phyloP scores from a whole-genome alignment of 1,140 invertebrate species.

The Hyles vespertilio region DNA sequence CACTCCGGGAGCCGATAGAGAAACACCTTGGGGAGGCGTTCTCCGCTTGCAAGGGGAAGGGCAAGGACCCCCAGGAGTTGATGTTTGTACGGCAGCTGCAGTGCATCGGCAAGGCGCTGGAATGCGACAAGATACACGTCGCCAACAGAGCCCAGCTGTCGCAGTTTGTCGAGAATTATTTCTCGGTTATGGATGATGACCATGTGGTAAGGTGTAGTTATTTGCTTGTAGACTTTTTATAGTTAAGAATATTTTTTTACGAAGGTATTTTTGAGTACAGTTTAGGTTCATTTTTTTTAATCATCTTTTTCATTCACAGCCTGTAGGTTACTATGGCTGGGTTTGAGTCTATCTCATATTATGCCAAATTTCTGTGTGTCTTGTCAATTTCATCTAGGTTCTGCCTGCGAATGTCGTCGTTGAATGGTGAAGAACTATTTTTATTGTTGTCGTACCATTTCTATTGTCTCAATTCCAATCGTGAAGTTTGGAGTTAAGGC shows the following conservation, averaged over 20 bases:
- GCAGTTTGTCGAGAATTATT: constrained; percentile 69
- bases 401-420: background rate
- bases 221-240: background rate
- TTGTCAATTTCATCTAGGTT: background rate
- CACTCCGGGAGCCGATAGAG: constrained; percentile 41
- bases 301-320: too few relatives aligned
- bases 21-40: constrained; percentile 35
- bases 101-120: constrained; percentile 51
- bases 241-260: too few relatives aligned
- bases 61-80: constrained; percentile 22
- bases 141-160: constrained; percentile 74
- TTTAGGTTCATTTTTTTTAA: background rate
- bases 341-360: background rate
- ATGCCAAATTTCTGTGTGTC: background rate
- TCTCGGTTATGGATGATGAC: constrained; percentile 65
- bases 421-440: too few relatives aligned
- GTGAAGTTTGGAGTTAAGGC: too few relatives aligned
- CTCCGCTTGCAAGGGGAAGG: constrained; percentile 7
- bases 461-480: too few relatives aligned
- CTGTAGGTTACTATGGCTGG: too few relatives aligned
- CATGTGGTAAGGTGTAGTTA: constrained; percentile 45
- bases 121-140: constrained; percentile 72
- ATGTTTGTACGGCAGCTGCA: constrained; percentile 45
- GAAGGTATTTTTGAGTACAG: background rate
- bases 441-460: too few relatives aligned